Base-by-base conservation (phyloP, 2,888 invertebrate species). In the Abrostola triplasia region DNA sequence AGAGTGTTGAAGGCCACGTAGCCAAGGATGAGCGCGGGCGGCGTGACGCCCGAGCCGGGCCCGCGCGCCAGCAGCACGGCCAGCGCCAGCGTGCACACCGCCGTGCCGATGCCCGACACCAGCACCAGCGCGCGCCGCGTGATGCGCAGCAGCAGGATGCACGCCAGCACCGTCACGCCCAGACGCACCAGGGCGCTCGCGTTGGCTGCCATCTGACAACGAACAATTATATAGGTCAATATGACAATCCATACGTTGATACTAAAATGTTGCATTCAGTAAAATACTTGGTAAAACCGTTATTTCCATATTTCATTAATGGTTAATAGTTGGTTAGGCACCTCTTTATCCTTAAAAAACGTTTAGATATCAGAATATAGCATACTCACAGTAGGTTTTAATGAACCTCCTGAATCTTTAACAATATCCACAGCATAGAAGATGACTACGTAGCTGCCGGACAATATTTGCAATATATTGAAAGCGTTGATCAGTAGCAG, bases 351-450 rank as follows among this genome's bases (percentile, higher is more conserved):
- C 24, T 24, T 4, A 24, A 24, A 12, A 10, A n/a, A 38, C 13
- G 7, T 6, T 41, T 36, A 58, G 13, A 8, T 6, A 36, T n/a
- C n/a, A n/a, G n/a, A n/a, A n/a, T n/a, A 42, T 8, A 13, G 7
- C 6, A 11, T 37, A 83, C 89, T 90, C 61, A 94, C 94, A 55
- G 91, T 90, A 36, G 94, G 89, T 13, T 82, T 76, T 13, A 93
- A 71, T 8, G 94, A 87, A 67, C 95, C 95, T 5, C 95, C 95
- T 61, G 95, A 91, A 62, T 96, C 95, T 7, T 95, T 90, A 8
- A 97, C 94, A 62, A 97, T 96, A 78, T 97, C 96, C 0, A 97
- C 96, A 0, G 97, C 97, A 84, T 97, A 97, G 90, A 97, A 97
- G 60, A 97, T 96, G 61, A 97, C 96, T 11, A 97, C 95, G 82